phyloP scores from a whole-genome alignment of 2,888 invertebrate genomes.

The Blastobasis adustella region DNA sequence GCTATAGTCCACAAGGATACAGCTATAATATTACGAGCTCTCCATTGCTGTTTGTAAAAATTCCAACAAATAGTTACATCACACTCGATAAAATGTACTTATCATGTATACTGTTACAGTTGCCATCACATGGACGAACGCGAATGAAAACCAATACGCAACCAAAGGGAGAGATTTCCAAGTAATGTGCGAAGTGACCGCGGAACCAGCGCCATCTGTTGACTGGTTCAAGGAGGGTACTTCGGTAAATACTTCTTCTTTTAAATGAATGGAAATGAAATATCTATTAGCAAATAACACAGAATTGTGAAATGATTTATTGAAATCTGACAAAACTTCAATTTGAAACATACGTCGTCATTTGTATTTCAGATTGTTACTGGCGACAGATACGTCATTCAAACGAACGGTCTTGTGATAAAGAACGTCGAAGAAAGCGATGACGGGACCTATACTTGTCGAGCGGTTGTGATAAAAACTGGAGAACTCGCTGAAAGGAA shows the following conservation, averaged over 20 bases:
- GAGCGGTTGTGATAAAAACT: conserved; percentile 88
- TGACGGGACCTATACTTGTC: conserved; percentile 90
- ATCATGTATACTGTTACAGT: conserved; percentile 66
- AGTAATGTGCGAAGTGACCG: conserved; percentile 88
- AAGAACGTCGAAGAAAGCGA: conserved; percentile 86
- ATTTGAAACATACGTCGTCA: not conserved
- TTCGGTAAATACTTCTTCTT: conserved; percentile 56
- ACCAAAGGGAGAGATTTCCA: conserved; percentile 83
- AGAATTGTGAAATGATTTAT: too few relatives aligned
- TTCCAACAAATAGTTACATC: too few relatives aligned
- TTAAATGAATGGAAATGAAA: not conserved
- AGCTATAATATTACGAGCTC: too few relatives aligned
- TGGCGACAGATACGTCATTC: conserved; percentile 82
- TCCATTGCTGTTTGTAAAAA: too few relatives aligned
- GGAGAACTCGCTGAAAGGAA: conserved; percentile 85
- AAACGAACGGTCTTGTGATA: conserved; percentile 84
- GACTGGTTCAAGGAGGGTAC: conserved; percentile 89
- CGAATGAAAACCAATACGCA: conserved; percentile 88
- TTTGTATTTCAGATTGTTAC: conserved; percentile 73
- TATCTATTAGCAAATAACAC: too few relatives aligned
- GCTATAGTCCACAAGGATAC: too few relatives aligned
- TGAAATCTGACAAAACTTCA: too few relatives aligned
- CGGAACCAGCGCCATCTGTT: conserved; percentile 88
- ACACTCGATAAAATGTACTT: not conserved
- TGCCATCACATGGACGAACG: conserved; percentile 90